Evolutionary conservation across 2,797 vertebrate species (phyloP).

Genomic region (Coracias cyanogaster): DNA sequence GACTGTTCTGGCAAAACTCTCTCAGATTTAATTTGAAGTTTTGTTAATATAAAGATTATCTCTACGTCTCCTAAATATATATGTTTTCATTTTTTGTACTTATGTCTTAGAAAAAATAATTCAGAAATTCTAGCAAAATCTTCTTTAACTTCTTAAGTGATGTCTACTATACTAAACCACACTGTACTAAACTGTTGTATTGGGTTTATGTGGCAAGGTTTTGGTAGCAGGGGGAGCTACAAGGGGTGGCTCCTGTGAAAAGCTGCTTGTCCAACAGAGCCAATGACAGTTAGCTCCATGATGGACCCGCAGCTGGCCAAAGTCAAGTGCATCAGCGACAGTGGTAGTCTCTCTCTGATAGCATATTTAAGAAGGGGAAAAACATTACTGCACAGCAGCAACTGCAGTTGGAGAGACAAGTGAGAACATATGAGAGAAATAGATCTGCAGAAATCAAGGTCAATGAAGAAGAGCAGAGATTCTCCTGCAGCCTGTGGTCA

Average conservation of each 20-base stretch:
- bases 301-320: rapidly evolving
- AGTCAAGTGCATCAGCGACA: not conserved
- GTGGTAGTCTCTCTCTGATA: not conserved
- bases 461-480: not conserved
- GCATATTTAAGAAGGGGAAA: too few species aligned
- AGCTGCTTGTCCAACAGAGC: not conserved
- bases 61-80: not conserved
- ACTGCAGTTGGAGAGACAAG: not conserved
- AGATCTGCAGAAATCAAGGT: not conserved
- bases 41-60: not conserved
- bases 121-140: not conserved
- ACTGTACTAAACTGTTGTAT: not conserved
- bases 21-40: not conserved
- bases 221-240: not conserved
- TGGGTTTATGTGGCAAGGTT: not conserved
- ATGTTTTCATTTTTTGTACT: not conserved
- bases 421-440: not conserved
- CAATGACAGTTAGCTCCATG: not conserved
- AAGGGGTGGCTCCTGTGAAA: not conserved
- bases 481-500: not conserved
- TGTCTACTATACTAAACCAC: not conserved
- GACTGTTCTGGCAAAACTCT: not conserved
- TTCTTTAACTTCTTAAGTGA: not conserved
- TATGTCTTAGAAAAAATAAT: not conserved
- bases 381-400: not conserved